Conservation (phyloP, 2,797 vertebrate species). For the Pteropus rufus region DNA sequence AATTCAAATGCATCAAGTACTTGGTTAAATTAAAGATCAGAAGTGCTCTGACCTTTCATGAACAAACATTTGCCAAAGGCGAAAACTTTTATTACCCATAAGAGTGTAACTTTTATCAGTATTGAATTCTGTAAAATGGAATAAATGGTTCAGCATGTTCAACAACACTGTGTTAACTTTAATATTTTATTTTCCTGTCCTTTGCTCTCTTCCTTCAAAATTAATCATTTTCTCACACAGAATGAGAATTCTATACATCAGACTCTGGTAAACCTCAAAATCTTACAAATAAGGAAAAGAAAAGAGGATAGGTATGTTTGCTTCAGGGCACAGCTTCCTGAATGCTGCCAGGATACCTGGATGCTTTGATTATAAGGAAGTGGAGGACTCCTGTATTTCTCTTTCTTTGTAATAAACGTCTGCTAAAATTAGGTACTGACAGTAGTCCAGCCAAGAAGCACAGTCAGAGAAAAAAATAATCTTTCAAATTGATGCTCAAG, state of each 20-base stretch:
- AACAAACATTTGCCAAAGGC: not conserved
- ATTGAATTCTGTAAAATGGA: not conserved
- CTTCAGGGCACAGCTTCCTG: not conserved
- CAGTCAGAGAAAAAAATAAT: not conserved
- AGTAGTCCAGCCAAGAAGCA: not conserved
- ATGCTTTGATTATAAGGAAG: not conserved
- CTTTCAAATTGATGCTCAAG: not conserved
- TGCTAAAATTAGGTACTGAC: not conserved
- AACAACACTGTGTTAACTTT: not conserved
- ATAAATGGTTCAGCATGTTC: not conserved
- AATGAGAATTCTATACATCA: not conserved
- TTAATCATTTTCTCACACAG: not conserved
- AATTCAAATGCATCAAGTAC: not conserved
- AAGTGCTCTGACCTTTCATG: not conserved
- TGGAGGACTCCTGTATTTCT: not conserved
- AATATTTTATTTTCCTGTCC: not conserved
- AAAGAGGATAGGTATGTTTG: not conserved
- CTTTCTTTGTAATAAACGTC: not conserved
- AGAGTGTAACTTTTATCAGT: not conserved
- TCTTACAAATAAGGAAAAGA: not conserved
- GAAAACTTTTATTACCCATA: not conserved
- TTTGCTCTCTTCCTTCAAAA: not conserved
- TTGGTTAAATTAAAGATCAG: not conserved
- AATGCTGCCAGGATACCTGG: not conserved
- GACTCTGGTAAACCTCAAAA: conserved; percentile 21